These are phyloP conservation scores for Microplitis deprimator DNA, from an alignment of 2,888 invertebrate species.

Conservation along the genomic window DNA sequence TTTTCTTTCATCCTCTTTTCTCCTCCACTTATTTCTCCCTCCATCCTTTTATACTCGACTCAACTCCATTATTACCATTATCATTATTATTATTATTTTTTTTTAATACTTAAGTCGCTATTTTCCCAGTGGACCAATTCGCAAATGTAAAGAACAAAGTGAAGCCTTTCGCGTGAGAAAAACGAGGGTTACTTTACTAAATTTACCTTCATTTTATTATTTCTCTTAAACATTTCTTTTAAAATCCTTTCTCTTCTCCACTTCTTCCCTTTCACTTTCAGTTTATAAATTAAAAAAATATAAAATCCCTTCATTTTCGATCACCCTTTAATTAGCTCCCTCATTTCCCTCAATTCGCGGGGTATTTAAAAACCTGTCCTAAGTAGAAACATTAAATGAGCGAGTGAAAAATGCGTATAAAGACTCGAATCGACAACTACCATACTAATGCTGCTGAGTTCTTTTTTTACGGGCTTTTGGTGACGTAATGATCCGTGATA, in stretches of 20 bases:
- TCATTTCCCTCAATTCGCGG: neutral
- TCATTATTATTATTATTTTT: neutral
- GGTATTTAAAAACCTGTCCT: too few relatives aligned
- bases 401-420: neutral
- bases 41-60: neutral
- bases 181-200: conserved; percentile 26
- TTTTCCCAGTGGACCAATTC: conserved; percentile 42
- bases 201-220: conserved; percentile 9
- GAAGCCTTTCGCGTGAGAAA: conserved; percentile 36
- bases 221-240: conserved; percentile 31
- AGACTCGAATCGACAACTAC: conserved; percentile 33
- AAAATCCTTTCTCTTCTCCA: conserved; percentile 15
- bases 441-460: conserved; percentile 34
- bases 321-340: neutral
- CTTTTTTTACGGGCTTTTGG: conserved; percentile 42
- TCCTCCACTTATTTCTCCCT: neutral
- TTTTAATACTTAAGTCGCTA: conserved; percentile 2
- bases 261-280: conserved; percentile 14
- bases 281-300: conserved; percentile 23
- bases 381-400: neutral
- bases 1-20: conserved; percentile 21
- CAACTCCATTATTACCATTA: neutral
- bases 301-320: conserved; percentile 25
- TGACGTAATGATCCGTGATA: conserved; percentile 41
- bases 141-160: conserved; percentile 38